Evolutionary conservation across 2,113 vertebrate genomes (phyloP), one percentile per base, ranked within the genome.

Genomic region (Ranitomeya imitator): DNA sequence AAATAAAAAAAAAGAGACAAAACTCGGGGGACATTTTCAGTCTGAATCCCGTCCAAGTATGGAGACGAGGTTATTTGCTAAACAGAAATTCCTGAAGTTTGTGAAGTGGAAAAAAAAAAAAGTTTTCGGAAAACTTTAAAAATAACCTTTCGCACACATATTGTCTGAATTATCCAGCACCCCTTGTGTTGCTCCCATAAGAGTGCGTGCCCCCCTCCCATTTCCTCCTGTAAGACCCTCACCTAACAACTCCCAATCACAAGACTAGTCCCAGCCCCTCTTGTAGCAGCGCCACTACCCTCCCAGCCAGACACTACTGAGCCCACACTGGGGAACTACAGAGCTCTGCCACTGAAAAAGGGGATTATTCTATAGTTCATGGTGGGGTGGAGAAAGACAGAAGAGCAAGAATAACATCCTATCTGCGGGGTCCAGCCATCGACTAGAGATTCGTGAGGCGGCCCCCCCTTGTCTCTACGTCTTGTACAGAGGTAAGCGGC

Each of bases 101-200:
- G 78, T 80, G 77, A 67, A 57, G 52, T 80, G 37, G 55, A 71
- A 87, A 85, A 86, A 71, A 87, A 85, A 86, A 86, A 65, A 45
- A 45, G 37, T 45, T 67, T 80, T 31, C 3, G 78, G 51, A 69
- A 87, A 69, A 59, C 21, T 86, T 86, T 79, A 86, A 65, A 79
- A 79, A 86, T 77, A 86, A 37, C 76, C 73, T 67, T 15, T 67
- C 37, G 1, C 37, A 37, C 63, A 69, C 86, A 87, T 57, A 87
- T 61, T 88, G 86, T 83, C 57, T 69, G 54, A 26, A 76, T 88
- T 88, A 88, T 0, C 61, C 76, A 19, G 55, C 60, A 78, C 67
- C 84, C 85, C 45, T 18, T 51, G 45, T 8, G 16, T 59, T 78
- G 52, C 54, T 71, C n/a, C 11, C 45, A 67, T 26, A 57, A 52